These are phyloP conservation scores for Dicaeum eximium DNA, from an alignment of 2,113 vertebrate species.

Conservation along the genomic window DNA sequence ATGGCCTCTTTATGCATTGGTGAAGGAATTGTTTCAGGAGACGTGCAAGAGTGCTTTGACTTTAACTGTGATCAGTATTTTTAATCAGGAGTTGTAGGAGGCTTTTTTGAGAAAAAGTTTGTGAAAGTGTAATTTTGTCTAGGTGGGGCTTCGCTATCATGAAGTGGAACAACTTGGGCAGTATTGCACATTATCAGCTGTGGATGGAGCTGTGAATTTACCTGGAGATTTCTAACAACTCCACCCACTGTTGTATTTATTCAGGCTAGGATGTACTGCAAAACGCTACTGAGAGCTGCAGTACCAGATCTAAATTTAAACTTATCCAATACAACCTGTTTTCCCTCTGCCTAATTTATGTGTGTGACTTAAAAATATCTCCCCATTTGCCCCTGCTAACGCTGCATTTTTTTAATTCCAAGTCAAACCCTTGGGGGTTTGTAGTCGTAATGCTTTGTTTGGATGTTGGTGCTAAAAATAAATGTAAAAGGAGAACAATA, in stretches of 20 bases:
- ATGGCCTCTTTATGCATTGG: neutral
- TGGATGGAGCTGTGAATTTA: neutral
- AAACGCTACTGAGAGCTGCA: neutral
- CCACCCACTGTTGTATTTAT: neutral
- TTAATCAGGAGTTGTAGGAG: neutral
- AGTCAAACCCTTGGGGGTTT: neutral
- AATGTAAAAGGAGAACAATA: neutral
- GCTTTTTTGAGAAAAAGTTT: neutral
- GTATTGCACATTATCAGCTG: neutral
- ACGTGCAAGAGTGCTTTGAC: neutral
- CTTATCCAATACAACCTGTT: neutral
- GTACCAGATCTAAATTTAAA: neutral
- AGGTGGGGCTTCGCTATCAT: neutral
- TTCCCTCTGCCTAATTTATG: neutral
- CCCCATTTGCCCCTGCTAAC: neutral
- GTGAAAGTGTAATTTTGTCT: neutral
- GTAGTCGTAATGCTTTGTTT: neutral
- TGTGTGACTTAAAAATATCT: neutral
- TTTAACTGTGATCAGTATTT: neutral
- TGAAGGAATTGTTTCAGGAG: neutral
- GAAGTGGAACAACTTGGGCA: neutral
- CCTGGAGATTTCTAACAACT: neutral
- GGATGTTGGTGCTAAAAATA: slow-evolving; percentile 2
- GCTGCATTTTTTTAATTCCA: neutral
- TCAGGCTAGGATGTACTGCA: neutral